Evolutionary conservation across 2,888 invertebrate genomes (phyloP).

Genomic region (Caenorhabditis sp.): DNA sequence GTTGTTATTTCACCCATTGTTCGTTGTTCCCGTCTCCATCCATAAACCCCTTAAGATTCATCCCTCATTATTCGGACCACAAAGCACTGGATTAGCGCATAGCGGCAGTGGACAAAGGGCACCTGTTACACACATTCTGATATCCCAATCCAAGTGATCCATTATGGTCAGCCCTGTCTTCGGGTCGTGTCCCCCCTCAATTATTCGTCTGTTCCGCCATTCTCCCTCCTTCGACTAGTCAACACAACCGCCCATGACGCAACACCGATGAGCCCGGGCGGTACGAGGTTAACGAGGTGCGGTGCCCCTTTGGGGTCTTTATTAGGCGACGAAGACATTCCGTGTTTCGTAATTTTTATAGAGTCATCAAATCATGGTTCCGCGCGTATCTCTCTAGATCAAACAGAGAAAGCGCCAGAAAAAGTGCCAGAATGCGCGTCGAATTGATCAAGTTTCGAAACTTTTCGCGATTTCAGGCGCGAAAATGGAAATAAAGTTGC

Average conservation of each 20-base stretch:
- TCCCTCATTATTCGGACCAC: neutral
- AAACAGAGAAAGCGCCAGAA: neutral
- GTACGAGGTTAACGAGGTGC: conserved; percentile 58
- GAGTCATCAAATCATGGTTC: conserved; percentile 39
- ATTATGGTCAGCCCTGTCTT: conserved; percentile 47
- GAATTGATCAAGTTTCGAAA: no score
- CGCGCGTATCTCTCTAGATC: no score
- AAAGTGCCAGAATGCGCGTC: no score
- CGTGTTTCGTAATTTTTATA: conserved; percentile 55
- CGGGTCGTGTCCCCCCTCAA: conserved; percentile 24
- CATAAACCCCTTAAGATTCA: conserved; percentile 4
- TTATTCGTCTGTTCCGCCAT: conserved; percentile 19
- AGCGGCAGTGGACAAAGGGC: conserved; percentile 45
- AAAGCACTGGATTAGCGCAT: conserved; percentile 41
- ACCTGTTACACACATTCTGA: conserved; percentile 59
- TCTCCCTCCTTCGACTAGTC: neutral
- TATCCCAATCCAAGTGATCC: conserved; percentile 41
- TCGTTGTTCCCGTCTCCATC: conserved; percentile 5
- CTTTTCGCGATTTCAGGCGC: neutral
- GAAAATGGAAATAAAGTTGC: conserved; percentile 24
- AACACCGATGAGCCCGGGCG: conserved; percentile 40
- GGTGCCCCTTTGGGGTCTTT: conserved; percentile 37
- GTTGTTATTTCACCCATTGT: neutral
- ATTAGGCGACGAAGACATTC: conserved; percentile 3
- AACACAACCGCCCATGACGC: conserved; percentile 30